Conservation (phyloP, 2,888 invertebrate genomes). For the Scaptomyza caliginosa region DNA sequence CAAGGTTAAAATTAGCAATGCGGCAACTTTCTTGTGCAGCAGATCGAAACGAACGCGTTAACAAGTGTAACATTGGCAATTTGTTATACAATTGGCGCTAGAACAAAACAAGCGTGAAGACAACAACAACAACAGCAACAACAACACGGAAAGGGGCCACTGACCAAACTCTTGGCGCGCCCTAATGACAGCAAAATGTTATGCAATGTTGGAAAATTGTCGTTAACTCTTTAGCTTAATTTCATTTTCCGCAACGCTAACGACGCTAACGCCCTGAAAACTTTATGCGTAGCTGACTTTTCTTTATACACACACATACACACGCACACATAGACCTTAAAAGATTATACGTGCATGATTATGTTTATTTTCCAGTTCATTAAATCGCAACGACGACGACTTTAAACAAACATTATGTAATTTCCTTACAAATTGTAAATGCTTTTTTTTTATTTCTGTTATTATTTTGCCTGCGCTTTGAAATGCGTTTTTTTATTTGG, state of each 20-base stretch:
- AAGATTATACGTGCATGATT: constrained; percentile 57
- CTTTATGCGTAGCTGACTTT: constrained; percentile 2
- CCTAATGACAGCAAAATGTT: constrained; percentile 45
- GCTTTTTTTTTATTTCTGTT: constrained; percentile 48
- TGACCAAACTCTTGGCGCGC: constrained; percentile 32
- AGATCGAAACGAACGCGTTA: constrained; percentile 66
- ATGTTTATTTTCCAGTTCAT: constrained; percentile 76
- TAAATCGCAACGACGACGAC: constrained; percentile 61
- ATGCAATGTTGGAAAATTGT: constrained; percentile 68
- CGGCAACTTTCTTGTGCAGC: constrained; percentile 57
- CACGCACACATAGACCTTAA: not conserved
- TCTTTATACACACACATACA: constrained; percentile 5
- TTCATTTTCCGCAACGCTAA: constrained; percentile 69
- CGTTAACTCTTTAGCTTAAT: constrained; percentile 59
- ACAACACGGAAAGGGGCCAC: constrained; percentile 35
- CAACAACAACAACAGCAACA: not conserved
- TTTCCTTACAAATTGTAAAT: constrained; percentile 70
- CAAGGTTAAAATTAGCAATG: constrained; percentile 37
- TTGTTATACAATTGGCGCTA: constrained; percentile 66
- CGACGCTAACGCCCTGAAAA: constrained; percentile 33
- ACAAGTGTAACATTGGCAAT: constrained; percentile 77
- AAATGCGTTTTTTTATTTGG: constrained; percentile 50
- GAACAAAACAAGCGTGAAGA: constrained; percentile 59
- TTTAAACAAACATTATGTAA: constrained; percentile 57
- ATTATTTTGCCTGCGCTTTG: constrained; percentile 34